Conservation (phyloP, 2,113 vertebrate genomes). For the Atractosteus spatula region DNA sequence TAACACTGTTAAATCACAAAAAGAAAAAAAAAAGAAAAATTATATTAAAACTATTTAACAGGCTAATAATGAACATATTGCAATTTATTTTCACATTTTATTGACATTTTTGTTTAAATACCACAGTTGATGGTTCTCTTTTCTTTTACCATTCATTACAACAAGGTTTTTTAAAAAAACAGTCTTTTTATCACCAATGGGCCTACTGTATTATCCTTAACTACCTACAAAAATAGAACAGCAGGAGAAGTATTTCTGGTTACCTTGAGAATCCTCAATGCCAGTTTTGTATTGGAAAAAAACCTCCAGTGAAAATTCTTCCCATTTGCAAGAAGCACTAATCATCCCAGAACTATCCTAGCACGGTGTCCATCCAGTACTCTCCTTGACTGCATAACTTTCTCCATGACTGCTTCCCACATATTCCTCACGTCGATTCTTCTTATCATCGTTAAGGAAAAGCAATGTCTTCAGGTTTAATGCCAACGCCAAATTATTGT, state of each 20-base stretch:
- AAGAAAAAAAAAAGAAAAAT: too few species aligned
- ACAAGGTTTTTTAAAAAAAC: too few species aligned
- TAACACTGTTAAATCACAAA: too few species aligned
- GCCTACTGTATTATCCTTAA: too few species aligned
- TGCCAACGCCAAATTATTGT: conserved; percentile 33
- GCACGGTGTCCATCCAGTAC: neutral
- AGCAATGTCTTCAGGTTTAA: conserved; percentile 34
- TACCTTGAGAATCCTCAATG: neutral
- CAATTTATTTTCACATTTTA: too few species aligned
- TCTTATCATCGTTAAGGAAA: neutral
- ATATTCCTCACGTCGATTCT: neutral
- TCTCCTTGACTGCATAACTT: neutral
- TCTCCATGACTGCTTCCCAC: neutral
- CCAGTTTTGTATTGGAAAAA: neutral
- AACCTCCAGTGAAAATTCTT: neutral
- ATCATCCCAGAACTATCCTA: neutral
- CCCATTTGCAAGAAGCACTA: neutral
- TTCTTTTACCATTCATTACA: too few species aligned
- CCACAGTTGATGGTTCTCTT: too few species aligned
- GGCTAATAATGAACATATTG: too few species aligned
- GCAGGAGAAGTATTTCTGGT: neutral
- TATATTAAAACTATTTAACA: too few species aligned
- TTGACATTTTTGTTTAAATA: too few species aligned
- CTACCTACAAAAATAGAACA: too few species aligned
- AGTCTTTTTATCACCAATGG: too few species aligned